Conservation (phyloP, 2,113 vertebrate species). For the mouse (Mus musculus) region DNA sequence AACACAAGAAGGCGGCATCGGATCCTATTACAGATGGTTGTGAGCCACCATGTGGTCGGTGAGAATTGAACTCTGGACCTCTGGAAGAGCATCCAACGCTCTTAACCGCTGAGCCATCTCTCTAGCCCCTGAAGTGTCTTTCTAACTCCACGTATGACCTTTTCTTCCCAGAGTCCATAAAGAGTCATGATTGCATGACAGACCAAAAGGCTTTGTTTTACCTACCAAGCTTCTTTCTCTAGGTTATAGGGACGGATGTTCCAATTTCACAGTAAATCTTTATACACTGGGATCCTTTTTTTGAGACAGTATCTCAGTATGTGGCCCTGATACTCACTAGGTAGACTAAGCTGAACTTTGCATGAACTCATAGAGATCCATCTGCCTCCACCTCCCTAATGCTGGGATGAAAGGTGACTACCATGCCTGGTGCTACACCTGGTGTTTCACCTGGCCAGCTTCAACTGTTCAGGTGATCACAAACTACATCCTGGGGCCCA, state of each 20-base stretch:
- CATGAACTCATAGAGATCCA: background rate
- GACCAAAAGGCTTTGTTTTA: background rate
- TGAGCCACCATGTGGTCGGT: too few species aligned
- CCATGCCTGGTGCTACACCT: background rate
- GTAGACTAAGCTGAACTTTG: background rate
- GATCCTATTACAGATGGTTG: too few species aligned
- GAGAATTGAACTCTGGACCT: too few species aligned
- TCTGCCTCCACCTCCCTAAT: background rate
- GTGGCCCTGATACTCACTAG: background rate
- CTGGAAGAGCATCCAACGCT: too few species aligned
- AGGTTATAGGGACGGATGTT: background rate
- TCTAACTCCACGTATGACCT: background rate
- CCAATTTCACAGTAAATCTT: slow-evolving; percentile 25
- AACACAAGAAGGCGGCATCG: background rate
- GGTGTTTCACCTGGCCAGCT: background rate
- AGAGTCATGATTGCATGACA: background rate
- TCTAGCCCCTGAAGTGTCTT: background rate
- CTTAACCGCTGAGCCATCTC: too few species aligned
- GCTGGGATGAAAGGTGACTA: background rate
- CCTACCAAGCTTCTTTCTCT: background rate
- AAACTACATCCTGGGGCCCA: background rate
- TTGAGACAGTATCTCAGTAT: background rate
- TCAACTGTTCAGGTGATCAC: background rate
- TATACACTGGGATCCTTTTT: background rate
- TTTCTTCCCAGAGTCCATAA: slow-evolving; percentile 6